Conservation (phyloP, 2,113 vertebrate species). For the Empidonax alnorum region DNA sequence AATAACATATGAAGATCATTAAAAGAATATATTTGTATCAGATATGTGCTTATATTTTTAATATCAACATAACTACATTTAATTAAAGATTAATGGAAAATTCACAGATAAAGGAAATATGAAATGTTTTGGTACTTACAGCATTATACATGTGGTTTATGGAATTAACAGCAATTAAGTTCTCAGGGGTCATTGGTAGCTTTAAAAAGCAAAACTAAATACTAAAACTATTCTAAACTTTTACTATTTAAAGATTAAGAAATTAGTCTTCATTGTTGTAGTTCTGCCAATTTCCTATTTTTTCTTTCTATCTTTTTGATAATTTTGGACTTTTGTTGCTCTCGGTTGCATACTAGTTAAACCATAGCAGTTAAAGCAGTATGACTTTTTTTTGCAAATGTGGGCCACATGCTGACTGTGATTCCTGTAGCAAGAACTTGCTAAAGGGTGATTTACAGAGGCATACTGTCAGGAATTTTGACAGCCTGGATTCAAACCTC, state of each 20-base stretch:
- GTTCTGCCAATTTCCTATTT: neutral
- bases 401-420: neutral
- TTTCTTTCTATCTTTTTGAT: neutral
- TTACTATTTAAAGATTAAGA: neutral
- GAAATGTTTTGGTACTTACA: slow-evolving; percentile 27
- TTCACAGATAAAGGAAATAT: neutral
- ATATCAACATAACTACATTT: neutral
- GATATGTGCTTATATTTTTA: neutral
- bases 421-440: neutral
- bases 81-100: slow-evolving; percentile 16
- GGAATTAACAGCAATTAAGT: neutral
- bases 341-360: neutral
- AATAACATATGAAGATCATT: neutral
- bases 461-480: neutral
- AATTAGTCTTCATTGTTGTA: neutral
- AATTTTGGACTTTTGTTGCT: neutral
- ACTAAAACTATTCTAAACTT: neutral
- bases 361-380: neutral
- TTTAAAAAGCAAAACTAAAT: neutral
- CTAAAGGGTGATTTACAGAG: neutral
- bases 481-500: neutral
- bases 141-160: neutral
- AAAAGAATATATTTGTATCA: neutral
- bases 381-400: neutral
- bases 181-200: neutral